Evolutionary conservation across 2,888 invertebrate species (phyloP).

Genomic region (Notodromas monacha): DNA sequence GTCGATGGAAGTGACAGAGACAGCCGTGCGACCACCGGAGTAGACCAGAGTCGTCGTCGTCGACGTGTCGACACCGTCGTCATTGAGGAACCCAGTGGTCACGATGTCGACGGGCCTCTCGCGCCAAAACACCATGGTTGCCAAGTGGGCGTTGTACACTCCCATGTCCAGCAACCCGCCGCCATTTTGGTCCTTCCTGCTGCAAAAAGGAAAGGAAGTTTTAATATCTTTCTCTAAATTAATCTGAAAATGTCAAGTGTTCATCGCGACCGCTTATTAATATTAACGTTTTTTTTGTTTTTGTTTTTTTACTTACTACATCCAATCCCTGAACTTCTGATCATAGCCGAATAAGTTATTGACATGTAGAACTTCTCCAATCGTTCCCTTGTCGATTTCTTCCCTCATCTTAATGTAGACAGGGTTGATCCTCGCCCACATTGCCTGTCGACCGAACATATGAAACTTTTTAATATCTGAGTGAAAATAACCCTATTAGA

Average conservation of each 20-base stretch:
- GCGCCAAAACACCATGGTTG: conserved; percentile 30
- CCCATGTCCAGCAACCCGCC: conserved; percentile 42
- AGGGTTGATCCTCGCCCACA: conserved; percentile 65
- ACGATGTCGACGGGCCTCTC: conserved; percentile 31
- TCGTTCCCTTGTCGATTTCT: conserved; percentile 26
- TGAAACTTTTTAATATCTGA: too few species aligned
- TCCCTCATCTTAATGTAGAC: conserved; percentile 32
- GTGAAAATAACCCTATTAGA: too few species aligned
- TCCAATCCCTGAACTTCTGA: too few species aligned
- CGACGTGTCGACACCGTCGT: conserved; percentile 33
- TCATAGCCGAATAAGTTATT: too few species aligned
- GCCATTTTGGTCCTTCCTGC: conserved; percentile 35
- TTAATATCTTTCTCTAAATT: too few species aligned
- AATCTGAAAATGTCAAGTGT: too few species aligned
- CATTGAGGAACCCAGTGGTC: conserved; percentile 31
- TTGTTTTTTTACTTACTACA: too few species aligned
- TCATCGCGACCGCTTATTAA: too few species aligned
- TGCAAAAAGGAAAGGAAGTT: too few species aligned
- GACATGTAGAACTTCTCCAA: conserved; percentile 36
- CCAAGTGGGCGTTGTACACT: conserved; percentile 36
- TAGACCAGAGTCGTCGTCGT: conserved; percentile 32
- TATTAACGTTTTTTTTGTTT: too few species aligned
- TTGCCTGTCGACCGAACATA: too few species aligned
- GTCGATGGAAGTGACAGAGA: conserved; percentile 23
- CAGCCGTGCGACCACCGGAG: conserved; percentile 27